A percentile compares a stretch with the other conserved stretches of the same genome.
phyloP scores from a whole-genome alignment of 2,888 invertebrate species.

The Thereva nobilitata region DNA sequence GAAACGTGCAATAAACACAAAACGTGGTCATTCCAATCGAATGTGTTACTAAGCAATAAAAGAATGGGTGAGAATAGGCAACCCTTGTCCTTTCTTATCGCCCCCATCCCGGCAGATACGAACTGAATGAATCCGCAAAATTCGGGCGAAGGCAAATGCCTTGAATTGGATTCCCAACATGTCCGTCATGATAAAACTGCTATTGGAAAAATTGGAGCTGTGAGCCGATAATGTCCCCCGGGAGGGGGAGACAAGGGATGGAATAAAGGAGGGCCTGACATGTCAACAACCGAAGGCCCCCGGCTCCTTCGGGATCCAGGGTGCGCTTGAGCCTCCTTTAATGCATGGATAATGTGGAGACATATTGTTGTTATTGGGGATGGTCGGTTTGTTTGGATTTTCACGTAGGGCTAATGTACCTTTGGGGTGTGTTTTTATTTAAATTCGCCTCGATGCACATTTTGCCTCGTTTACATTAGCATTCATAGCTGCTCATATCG shows the following conservation, averaged over 20 bases:
- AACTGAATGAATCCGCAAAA: conserved; percentile 19
- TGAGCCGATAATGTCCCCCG: conserved; percentile 19
- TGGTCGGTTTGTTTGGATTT: too few relatives aligned
- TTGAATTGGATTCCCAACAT: conserved; percentile 27
- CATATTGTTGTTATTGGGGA: too few relatives aligned
- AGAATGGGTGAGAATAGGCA: conserved; percentile 12
- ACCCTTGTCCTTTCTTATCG: conserved; percentile 25
- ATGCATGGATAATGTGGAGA: too few relatives aligned
- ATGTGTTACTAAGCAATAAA: conserved; percentile 28
- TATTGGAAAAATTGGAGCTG: conserved; percentile 21
- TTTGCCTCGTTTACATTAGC: too few relatives aligned
- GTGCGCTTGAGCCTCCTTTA: too few relatives aligned
- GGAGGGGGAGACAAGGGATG: neutral
- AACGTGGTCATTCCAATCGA: conserved; percentile 26
- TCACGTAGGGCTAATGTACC: too few relatives aligned
- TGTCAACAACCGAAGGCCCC: conserved; percentile 14
- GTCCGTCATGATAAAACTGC: conserved; percentile 24
- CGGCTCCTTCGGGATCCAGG: too few relatives aligned
- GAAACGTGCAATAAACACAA: conserved; percentile 18
- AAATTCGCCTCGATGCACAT: too few relatives aligned
- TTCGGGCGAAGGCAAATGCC: conserved; percentile 15
- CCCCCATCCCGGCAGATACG: conserved; percentile 14
- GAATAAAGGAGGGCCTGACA: conserved; percentile 3
- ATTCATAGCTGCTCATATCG: too few relatives aligned
- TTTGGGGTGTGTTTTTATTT: too few relatives aligned